Evolutionary conservation across 2,113 vertebrate species (phyloP), one percentile per base, ranked within the genome.

Genomic region (Nothoprocta pentlandii): DNA sequence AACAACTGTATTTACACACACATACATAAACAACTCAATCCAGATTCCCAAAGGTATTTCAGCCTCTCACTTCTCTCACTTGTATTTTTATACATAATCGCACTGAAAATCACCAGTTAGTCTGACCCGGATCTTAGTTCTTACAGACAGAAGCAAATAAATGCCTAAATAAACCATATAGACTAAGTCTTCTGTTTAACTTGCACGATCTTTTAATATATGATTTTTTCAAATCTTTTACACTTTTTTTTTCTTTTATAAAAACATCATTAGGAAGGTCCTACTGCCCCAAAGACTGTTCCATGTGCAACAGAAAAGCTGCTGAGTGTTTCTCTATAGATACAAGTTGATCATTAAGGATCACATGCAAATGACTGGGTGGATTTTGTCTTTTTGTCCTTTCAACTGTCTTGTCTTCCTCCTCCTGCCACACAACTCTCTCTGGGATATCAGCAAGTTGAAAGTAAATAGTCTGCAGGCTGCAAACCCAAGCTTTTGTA

Each of bases 71-170:
- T 78, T 47, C 54, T 25, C n/a, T 77, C 47, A 23, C 15, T 78
- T 42, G 14, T 51, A 14, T 26, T 88, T 70, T 85, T 47, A n/a
- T 67, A 26, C 28, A 80, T 41, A 25, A 36, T 80, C 10, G 15
- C 34, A 20, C 56, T 46, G 80, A 61, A 80, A 69, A 89, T 39
- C 36, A 39, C 7, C 34, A 41, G 9, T 39, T 39, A 63, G 16
- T 46, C 54, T 82, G 22, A 88, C 12, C 14, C 76, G 5, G 26
- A 30, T 22, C 42, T 59, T 53, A 64, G 12, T 66, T 32, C 12
- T 75, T 85, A 46, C 75, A 68, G 16, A 36, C 16, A 63, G 0
- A 0, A 70, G 42, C 16, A 64, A 16, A n/a, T 19, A 63, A 0
- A 0, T 79, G 42, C 12, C n/a, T 44, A 28, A 88, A 59, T 8